Percentiles rank a stretch among this genome's conserved stretches.
These are phyloP conservation scores for Xiphophorus maculatus DNA, from an alignment of 2,113 vertebrate genomes.

Conservation along the genomic window DNA sequence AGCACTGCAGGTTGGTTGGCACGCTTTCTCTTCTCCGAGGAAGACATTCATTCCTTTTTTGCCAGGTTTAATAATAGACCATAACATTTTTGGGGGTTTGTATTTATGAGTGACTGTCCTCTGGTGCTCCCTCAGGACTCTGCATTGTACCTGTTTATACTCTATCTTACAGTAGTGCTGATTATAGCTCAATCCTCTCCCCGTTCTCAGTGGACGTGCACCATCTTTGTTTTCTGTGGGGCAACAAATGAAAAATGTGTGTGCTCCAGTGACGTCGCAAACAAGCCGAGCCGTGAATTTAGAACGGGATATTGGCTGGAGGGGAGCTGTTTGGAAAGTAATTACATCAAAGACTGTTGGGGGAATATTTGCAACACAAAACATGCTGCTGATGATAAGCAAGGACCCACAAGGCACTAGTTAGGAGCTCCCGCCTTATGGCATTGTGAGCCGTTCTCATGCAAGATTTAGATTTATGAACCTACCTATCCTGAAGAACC, in stretches of 20 bases:
- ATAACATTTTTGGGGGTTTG: constrained; percentile 1
- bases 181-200: constrained; percentile 13
- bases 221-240: constrained; percentile 40
- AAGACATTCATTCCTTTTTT: not conserved
- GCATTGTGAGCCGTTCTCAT: constrained; percentile 61
- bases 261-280: constrained; percentile 67
- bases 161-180: not conserved
- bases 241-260: constrained; percentile 56
- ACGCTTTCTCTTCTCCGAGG: constrained; percentile 10
- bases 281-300: constrained; percentile 72
- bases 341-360: constrained; percentile 80
- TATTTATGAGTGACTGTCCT: constrained; percentile 5
- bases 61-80: not conserved
- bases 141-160: constrained; percentile 16
- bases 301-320: constrained; percentile 74
- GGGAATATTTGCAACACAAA: constrained; percentile 76
- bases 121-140: not conserved
- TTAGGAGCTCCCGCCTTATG: constrained; percentile 69
- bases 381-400: constrained; percentile 74
- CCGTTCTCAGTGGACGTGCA: constrained; percentile 21
- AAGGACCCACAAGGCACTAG: constrained; percentile 73
- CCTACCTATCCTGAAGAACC: constrained; percentile 32
- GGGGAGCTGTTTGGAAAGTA: constrained; percentile 79
- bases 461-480: constrained; percentile 65
- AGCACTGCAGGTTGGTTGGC: constrained; percentile 3